phyloP scores from a whole-genome alignment of 2,113 vertebrate genomes.

The Grammomys surdaster region DNA sequence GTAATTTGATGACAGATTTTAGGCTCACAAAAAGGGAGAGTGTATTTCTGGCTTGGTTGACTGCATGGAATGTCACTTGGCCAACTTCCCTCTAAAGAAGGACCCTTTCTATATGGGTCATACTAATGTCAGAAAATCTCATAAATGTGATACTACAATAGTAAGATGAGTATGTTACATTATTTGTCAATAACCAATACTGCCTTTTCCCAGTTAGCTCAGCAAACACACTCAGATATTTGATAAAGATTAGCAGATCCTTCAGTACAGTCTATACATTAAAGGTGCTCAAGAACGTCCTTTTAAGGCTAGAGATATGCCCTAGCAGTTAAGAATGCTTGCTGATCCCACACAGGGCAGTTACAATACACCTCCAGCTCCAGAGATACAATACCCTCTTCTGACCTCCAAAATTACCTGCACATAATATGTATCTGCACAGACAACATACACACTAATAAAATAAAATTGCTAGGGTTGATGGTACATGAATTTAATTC shows the following conservation, averaged over 20 bases:
- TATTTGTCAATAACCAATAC: not conserved
- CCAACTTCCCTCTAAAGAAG: not conserved
- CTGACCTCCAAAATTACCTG: not conserved
- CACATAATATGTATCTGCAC: not conserved
- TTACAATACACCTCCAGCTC: not conserved
- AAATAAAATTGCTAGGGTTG: not conserved
- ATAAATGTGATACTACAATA: not conserved
- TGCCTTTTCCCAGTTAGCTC: not conserved
- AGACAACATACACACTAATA: not conserved
- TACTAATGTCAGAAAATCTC: conserved; percentile 20
- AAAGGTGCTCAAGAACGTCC: not conserved
- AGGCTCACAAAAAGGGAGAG: not conserved
- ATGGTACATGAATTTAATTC: not conserved
- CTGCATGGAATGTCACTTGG: not conserved
- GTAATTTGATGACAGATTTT: not conserved
- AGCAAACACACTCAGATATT: not conserved
- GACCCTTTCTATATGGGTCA: not conserved
- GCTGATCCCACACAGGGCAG: not conserved
- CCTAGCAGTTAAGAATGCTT: not conserved
- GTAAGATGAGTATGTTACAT: not conserved
- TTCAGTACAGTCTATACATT: not conserved
- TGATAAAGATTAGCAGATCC: not conserved
- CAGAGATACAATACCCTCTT: not conserved
- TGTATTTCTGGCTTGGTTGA: not conserved
- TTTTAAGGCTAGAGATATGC: not conserved